Evolutionary conservation across 2,888 invertebrate species (phyloP), one percentile per base, ranked within the genome.

Genomic region (Agrochola litura): DNA sequence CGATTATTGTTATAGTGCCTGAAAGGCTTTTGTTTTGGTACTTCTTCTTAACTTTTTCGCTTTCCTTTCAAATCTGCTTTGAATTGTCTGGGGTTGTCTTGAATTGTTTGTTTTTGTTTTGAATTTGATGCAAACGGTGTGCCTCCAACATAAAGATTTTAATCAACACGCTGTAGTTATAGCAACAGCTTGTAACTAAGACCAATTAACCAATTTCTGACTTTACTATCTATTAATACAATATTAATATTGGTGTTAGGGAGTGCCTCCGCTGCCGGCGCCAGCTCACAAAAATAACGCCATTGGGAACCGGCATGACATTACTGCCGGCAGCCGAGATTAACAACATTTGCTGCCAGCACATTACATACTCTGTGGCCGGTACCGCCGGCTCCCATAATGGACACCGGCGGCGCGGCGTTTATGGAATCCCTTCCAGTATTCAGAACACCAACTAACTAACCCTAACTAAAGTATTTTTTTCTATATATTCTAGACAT

Each of bases 1-100:
- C 74, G 69, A 86, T 86, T 84, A 79, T 84, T 84, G 84, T 79
- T 75, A 61, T 61, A 83, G 71, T 70, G 80, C 84, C 69, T 73
- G 84, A 60, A 79, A 83, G 65, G n/a, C 61, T 86, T 64, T 84
- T 84, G 77, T 86, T 86, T 63, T 73, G 37, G 63, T 67, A 77
- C 66, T 67, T 73, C n/a, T 69, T 76, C 64, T 64, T 73, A 70
- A 75, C 66, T 58, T 70, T 72, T 54, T 58, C 30, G 66, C 19
- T 67, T 67, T 67, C 25, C 41, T 56, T 68, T 80, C 66, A 52
- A 80, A 71, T 67, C 58, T 65, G 58, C 30, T 76, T 78, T 43
- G n/a, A 70, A 77, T 43, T 25, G 41, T 63, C 72, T 49, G 19
- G 30, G 54, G 41, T 14, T 10, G 58, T 25, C 43, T 52, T 41